Percentiles rank a stretch among this genome's conserved stretches.
phyloP scores from a whole-genome alignment of 1,140 invertebrate species.

The Nasonia longicornis region DNA sequence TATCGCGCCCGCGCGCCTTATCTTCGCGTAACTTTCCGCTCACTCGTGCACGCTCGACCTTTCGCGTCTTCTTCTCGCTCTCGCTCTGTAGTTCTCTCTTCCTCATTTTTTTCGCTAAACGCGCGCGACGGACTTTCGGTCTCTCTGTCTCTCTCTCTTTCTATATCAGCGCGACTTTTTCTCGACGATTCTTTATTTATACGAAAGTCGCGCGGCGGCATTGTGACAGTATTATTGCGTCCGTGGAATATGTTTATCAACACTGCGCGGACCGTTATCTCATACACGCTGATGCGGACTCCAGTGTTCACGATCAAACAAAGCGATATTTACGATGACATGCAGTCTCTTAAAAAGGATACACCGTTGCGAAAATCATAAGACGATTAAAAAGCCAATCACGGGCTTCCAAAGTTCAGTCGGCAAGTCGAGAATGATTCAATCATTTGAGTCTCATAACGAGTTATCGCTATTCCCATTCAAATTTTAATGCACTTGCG shows the following conservation, averaged over 20 bases:
- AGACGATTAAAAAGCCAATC: background rate
- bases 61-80: slow-evolving; percentile 19
- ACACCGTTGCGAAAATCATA: background rate
- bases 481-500: background rate
- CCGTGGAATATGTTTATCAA: slow-evolving; percentile 36
- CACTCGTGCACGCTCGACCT: slow-evolving; percentile 43
- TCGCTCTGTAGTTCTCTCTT: background rate
- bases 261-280: background rate
- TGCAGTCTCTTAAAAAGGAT: too few species aligned
- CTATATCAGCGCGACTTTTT: background rate
- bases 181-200: slow-evolving; percentile 30
- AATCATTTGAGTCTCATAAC: background rate
- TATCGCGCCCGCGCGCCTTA: slow-evolving; percentile 40
- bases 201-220: background rate
- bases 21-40: slow-evolving; percentile 56
- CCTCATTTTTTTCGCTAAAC: background rate
- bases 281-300: background rate
- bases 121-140: background rate
- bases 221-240: slow-evolving; percentile 16
- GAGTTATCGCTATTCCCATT: background rate
- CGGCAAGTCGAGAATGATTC: background rate
- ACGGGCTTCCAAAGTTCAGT: background rate
- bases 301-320: background rate
- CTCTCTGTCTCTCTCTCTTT: background rate
- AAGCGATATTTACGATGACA: background rate